These are phyloP conservation scores for Pseudochaenichthys georgianus DNA, from an alignment of 2,797 vertebrate species.

Conservation along the genomic window DNA sequence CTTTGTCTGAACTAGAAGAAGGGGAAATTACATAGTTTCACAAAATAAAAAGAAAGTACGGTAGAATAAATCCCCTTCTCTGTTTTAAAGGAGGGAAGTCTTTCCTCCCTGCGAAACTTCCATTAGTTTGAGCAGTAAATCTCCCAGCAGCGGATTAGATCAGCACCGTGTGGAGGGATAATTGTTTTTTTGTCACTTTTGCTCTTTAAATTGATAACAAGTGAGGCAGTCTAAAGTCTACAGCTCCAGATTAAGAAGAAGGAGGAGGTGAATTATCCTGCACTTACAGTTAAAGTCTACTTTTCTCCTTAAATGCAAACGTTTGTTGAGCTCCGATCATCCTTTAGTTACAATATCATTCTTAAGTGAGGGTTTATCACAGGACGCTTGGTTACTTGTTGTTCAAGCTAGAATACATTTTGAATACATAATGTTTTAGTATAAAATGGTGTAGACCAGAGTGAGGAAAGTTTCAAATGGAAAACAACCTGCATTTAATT, in stretches of 20 bases:
- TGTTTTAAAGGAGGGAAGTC: slow-evolving; percentile 58
- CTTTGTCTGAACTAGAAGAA: slow-evolving; percentile 62
- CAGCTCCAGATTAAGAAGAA: background rate
- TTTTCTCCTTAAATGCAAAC: background rate
- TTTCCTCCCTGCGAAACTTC: slow-evolving; percentile 66
- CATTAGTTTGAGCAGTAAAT: slow-evolving; percentile 78
- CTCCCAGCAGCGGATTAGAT: slow-evolving; percentile 53
- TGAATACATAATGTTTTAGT: background rate
- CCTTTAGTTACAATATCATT: background rate
- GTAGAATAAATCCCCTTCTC: slow-evolving; percentile 61
- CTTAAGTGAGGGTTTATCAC: background rate
- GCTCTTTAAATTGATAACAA: slow-evolving; percentile 6
- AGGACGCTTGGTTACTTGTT: too few species aligned
- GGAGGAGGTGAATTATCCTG: background rate
- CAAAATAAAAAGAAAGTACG: slow-evolving; percentile 44
- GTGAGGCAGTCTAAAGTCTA: background rate
- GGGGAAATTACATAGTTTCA: slow-evolving; percentile 66
- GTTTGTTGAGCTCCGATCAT: background rate
- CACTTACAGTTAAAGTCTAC: background rate
- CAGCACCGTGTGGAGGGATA: slow-evolving; percentile 32
- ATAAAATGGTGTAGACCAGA: background rate
- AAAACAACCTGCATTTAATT: background rate
- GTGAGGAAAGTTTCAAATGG: background rate
- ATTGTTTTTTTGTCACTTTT: slow-evolving; percentile 33
- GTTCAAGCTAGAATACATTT: too few species aligned